Conservation (phyloP, 2,113 vertebrate genomes). For the Macaca fascicularis region T2T-MFA8v1.1 NC_088375.1:84040501-84041000, state of each 20-base stretch:
- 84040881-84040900: neutral
- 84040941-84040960: neutral
- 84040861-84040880: neutral
- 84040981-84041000: neutral
- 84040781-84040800: neutral
- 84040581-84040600: neutral
- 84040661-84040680: neutral
- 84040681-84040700: neutral
- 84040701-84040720: too few relatives aligned
- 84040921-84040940: neutral
- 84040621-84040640: neutral
- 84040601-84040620: neutral
- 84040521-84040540: neutral
- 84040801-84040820: neutral
- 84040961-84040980: neutral
- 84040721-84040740: too few relatives aligned
- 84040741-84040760: neutral
- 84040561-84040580: neutral
- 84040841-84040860: neutral
- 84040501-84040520: neutral
- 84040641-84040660: neutral
- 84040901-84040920: neutral
- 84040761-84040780: neutral
- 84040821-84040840: neutral
- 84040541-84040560: neutral